Evolutionary conservation across 1,140 invertebrate species (phyloP).

Genomic region (Dinoponera quadriceps): DNA sequence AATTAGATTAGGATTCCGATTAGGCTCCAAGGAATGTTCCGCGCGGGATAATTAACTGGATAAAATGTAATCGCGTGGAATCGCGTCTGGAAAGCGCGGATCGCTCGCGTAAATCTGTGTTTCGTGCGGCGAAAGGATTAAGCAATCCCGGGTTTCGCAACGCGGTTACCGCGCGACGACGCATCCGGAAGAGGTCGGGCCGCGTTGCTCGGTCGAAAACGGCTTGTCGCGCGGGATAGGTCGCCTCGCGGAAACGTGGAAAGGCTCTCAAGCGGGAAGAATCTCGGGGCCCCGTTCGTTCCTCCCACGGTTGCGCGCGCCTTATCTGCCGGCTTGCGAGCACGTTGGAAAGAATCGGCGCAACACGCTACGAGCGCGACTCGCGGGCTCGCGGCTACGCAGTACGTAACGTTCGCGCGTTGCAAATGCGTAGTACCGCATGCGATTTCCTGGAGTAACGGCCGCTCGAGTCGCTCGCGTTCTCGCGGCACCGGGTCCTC

Average conservation of each 20-base stretch:
- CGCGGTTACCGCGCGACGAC: not conserved
- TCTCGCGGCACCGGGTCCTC: not conserved
- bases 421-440: slow-evolving; percentile 66
- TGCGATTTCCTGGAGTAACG: slow-evolving; percentile 75
- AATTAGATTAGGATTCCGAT: no score
- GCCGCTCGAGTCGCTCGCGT: slow-evolving; percentile 40
- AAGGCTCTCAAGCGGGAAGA: slow-evolving; percentile 69
- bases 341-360: slow-evolving; percentile 62
- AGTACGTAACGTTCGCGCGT: slow-evolving; percentile 50
- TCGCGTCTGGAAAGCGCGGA: no score
- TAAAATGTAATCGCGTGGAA: no score
- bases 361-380: slow-evolving; percentile 19
- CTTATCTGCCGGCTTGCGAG: slow-evolving; percentile 62
- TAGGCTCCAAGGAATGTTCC: no score
- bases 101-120: not conserved
- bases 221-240: slow-evolving; percentile 62
- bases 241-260: slow-evolving; percentile 64
- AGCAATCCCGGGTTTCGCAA: slow-evolving; percentile 24
- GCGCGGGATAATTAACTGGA: no score
- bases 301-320: slow-evolving; percentile 69
- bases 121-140: slow-evolving; percentile 13
- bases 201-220: slow-evolving; percentile 44
- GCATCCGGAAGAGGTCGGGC: slow-evolving; percentile 42
- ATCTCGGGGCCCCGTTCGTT: slow-evolving; percentile 53
- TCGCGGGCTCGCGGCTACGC: slow-evolving; percentile 25